These are phyloP conservation scores for Sylvilagus bachmani DNA, from an alignment of 2,113 vertebrate genomes.

Conservation along the genomic window DNA sequence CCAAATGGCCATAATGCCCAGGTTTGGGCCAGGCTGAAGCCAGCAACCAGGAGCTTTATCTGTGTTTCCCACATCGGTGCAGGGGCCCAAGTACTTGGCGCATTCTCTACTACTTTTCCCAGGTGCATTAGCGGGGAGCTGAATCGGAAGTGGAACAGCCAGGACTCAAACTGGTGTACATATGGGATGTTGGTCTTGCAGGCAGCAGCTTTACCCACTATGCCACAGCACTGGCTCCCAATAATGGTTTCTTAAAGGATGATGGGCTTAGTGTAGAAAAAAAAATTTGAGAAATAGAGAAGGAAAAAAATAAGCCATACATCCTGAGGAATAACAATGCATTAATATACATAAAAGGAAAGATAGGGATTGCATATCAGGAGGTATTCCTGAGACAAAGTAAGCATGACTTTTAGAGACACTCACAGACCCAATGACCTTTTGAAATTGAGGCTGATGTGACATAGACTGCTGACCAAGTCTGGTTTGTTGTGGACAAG, in stretches of 20 bases:
- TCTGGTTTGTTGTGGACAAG: not conserved
- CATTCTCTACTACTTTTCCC: too few species aligned
- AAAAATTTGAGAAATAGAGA: not conserved
- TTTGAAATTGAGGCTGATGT: constrained; percentile 15
- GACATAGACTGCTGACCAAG: not conserved
- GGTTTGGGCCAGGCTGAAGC: too few species aligned
- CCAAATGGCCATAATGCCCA: too few species aligned
- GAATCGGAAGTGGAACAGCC: too few species aligned
- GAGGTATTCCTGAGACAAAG: not conserved
- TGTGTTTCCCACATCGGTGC: too few species aligned
- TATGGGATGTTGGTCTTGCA: too few species aligned
- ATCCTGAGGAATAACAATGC: not conserved
- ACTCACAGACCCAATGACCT: not conserved
- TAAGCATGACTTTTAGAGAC: not conserved
- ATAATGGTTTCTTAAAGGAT: not conserved
- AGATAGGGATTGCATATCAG: not conserved
- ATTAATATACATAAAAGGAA: not conserved
- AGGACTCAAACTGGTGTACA: too few species aligned
- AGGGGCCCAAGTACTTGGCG: too few species aligned
- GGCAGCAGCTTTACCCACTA: too few species aligned
- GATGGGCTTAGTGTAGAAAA: not conserved
- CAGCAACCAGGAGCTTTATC: too few species aligned
- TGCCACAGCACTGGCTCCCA: too few species aligned
- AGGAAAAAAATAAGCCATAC: not conserved
- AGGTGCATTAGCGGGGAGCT: too few species aligned